These are phyloP conservation scores for Upupa epops DNA, from an alignment of 2,113 vertebrate species.

Conservation along the genomic window DNA sequence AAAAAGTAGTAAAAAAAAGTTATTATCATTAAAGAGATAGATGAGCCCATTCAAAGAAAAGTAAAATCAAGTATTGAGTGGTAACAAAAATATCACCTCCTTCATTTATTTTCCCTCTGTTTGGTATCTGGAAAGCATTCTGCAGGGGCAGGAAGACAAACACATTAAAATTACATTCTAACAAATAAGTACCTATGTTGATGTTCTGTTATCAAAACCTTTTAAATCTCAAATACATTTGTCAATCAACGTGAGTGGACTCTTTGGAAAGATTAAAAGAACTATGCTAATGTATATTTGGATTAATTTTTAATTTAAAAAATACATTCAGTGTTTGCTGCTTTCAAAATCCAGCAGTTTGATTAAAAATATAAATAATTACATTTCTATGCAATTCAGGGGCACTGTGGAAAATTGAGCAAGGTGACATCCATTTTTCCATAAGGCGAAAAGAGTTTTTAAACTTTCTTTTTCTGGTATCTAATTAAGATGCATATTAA, in stretches of 20 bases:
- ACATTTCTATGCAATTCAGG: not conserved
- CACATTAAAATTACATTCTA: conserved; percentile 6
- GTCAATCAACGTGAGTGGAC: not conserved
- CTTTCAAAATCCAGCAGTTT: not conserved
- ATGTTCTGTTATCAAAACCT: conserved; percentile 10
- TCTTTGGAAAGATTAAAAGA: conserved; percentile 7
- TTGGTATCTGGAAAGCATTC: not conserved
- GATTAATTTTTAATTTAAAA: not conserved
- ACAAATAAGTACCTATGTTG: not conserved
- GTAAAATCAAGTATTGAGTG: not conserved
- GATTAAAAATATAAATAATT: not conserved
- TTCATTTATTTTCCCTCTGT: not conserved
- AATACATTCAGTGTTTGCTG: not conserved
- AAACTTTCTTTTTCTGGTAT: not conserved
- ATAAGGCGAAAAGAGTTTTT: not conserved
- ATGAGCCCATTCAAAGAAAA: not conserved
- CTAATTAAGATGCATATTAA: not conserved
- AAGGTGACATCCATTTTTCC: not conserved
- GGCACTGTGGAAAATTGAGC: not conserved
- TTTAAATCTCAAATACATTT: conserved; percentile 20
- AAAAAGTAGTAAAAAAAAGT: not conserved
- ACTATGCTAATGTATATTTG: not conserved
- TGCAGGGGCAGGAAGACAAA: not conserved
- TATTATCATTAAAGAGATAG: not conserved
- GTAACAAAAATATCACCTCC: not conserved